Base-by-base conservation (phyloP, 1,140 invertebrate species). In the Ceratina calcarata region DNA sequence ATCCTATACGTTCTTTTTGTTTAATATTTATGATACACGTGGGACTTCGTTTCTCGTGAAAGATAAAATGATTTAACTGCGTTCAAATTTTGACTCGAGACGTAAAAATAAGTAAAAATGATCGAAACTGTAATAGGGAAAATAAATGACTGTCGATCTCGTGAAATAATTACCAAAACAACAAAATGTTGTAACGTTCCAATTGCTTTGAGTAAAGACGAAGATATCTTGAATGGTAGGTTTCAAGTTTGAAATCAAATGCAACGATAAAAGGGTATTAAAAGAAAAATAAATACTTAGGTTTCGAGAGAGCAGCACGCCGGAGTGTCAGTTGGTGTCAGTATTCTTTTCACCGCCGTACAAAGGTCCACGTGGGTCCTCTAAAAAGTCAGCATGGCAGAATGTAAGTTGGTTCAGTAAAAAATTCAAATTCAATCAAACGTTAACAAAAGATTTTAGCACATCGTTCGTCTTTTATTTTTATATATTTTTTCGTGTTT, bases 91-190 rank as follows among this genome's bases (percentile, higher is more conserved):
- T 10, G 37, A 7, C 7, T 45, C 37, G 37, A 45, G 10, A 45
- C 37, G 37, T 10, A 32, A 32, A 32, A 32, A 32, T 32, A 32
- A 20, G 1, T 27, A 10, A 15, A 62, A 57, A 1, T 49, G 1
- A 75, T 67, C 27, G 27, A 32, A 32, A 32, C 53, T 55, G 18
- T 57, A 45, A 45, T 7, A 51, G 65, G 65, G 37, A 10, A 69
- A 77, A 77, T n/a, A 77, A 77, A 61, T 32, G 65, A 77, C 18
- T 32, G 15, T 69, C 65, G 24, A 22, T 60, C 6, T 7, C 18
- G 27, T 32, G 4, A 16, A n/a, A 67, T 57, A 67, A 45, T 58
- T n/a, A 49, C 32, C 1, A 49, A 76, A 60, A 1, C 27, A 3
- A 49, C 32, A 18, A 37, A 61, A 62, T 7, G 7, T 32, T 45